A percentile compares a stretch with the other conserved stretches of the same genome.
Conservation (phyloP, 23 tunicate genomes). For the Botrylloides violaceus region DNA sequence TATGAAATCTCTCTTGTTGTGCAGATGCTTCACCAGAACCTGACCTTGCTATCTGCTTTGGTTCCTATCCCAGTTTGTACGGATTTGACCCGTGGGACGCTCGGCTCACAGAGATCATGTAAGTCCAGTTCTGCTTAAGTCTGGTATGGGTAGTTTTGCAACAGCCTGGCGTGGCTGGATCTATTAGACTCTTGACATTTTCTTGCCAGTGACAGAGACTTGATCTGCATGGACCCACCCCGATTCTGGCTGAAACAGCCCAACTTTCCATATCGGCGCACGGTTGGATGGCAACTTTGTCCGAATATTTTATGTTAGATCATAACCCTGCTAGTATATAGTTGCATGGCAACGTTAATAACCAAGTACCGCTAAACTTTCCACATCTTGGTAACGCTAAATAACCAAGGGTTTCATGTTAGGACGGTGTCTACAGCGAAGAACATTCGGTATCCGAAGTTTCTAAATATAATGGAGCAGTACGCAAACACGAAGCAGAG, state of each 20-base stretch:
- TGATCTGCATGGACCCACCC: too few relatives aligned
- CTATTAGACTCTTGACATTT: too few relatives aligned
- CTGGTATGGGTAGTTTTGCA: not conserved
- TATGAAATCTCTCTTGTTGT: not conserved
- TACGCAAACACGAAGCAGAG: conserved; percentile 26
- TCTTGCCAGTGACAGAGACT: too few relatives aligned
- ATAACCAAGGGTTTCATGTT: too few relatives aligned
- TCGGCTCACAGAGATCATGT: conserved; percentile 38
- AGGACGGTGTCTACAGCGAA: conserved; percentile 9
- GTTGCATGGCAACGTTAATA: too few relatives aligned
- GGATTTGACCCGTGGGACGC: conserved; percentile 41
- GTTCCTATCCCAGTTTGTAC: conserved; percentile 24
- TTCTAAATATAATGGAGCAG: not conserved
- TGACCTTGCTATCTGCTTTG: conserved; percentile 26
- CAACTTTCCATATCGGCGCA: too few relatives aligned
- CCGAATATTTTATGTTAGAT: too few relatives aligned
- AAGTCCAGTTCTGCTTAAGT: conserved; percentile 3
- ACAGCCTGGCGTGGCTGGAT: not conserved
- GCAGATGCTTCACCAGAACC: conserved; percentile 16
- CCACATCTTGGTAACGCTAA: too few relatives aligned
- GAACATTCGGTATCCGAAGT: conserved; percentile 15
- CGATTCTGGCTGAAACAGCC: too few relatives aligned
- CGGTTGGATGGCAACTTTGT: too few relatives aligned
- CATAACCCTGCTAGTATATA: too few relatives aligned
- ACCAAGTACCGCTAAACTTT: too few relatives aligned